Percentiles rank a stretch among this genome's conserved stretches.
phyloP scores from a whole-genome alignment of 2,113 vertebrate species.

The Phycodurus eques region DNA sequence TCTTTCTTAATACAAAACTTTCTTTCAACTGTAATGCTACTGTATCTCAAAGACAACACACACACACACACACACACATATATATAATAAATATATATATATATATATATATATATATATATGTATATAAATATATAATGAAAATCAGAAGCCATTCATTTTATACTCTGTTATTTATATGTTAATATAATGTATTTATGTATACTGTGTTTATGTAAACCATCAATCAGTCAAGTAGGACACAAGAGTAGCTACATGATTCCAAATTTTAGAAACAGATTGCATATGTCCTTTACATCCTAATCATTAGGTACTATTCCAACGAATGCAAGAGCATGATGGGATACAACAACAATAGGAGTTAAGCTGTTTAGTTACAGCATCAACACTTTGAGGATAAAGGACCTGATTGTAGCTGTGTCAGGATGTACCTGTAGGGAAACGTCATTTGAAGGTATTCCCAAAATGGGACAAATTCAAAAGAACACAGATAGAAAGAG shows the following conservation, averaged over 20 bases:
- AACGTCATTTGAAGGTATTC: conserved; percentile 1
- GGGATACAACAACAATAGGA: neutral
- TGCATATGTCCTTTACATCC: neutral
- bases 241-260: neutral
- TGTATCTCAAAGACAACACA: no score
- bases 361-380: neutral
- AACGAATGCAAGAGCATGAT: neutral
- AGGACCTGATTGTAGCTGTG: neutral
- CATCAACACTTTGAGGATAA: neutral
- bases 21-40: no score
- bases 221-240: neutral
- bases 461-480: conserved; percentile 11
- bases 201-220: neutral
- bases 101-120: no score
- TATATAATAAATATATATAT: no score
- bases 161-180: no score
- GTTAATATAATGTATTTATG: no score
- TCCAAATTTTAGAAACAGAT: neutral
- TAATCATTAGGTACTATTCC: neutral
- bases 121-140: no score
- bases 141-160: no score
- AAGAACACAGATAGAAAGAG: neutral
- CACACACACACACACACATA: no score
- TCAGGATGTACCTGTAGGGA: neutral
- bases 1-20: no score